A percentile compares a stretch with the other conserved stretches of the same genome.
Evolutionary conservation across 1,140 invertebrate genomes (phyloP).

Genomic region (Drosophila nasuta): DNA sequence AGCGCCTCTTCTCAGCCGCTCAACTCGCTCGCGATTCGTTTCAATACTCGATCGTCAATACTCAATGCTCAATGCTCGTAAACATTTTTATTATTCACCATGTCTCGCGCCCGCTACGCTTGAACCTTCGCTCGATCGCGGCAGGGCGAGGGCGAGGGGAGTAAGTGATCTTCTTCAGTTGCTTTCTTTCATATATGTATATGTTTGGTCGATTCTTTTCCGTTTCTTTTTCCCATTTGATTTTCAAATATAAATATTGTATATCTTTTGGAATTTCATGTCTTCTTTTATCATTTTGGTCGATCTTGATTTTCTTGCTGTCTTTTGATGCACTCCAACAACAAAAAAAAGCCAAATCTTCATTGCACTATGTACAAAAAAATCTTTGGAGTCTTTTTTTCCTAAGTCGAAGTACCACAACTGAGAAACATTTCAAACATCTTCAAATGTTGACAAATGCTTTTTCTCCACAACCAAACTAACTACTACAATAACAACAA

Average conservation of each 20-base stretch:
- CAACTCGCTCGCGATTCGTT: slow-evolving; percentile 8
- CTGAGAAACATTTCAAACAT: slow-evolving; percentile 41
- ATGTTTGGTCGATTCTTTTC: slow-evolving; percentile 14
- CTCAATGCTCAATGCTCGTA: background rate
- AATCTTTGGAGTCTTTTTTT: slow-evolving; percentile 40
- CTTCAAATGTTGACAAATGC: slow-evolving; percentile 64
- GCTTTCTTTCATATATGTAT: slow-evolving; percentile 31
- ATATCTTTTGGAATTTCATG: slow-evolving; percentile 20
- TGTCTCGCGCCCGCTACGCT: slow-evolving; percentile 42
- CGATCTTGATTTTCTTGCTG: slow-evolving; percentile 49
- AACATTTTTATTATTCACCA: slow-evolving; percentile 27
- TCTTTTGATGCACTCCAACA: slow-evolving; percentile 66
- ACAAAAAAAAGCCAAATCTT: slow-evolving; percentile 52
- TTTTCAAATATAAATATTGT: background rate
- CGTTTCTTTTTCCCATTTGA: background rate
- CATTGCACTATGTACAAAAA: slow-evolving; percentile 70
- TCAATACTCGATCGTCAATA: background rate
- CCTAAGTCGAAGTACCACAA: slow-evolving; percentile 31
- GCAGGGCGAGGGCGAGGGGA: slow-evolving; percentile 15
- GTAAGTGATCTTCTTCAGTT: slow-evolving; percentile 28
- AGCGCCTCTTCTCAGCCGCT: background rate
- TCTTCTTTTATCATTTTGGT: slow-evolving; percentile 15
- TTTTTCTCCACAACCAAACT: slow-evolving; percentile 38
- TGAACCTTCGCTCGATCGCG: slow-evolving; percentile 36
- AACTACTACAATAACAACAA: slow-evolving; percentile 16